Evolutionary conservation across 2,888 invertebrate genomes (phyloP).

Genomic region (Anthoptus insignis): DNA sequence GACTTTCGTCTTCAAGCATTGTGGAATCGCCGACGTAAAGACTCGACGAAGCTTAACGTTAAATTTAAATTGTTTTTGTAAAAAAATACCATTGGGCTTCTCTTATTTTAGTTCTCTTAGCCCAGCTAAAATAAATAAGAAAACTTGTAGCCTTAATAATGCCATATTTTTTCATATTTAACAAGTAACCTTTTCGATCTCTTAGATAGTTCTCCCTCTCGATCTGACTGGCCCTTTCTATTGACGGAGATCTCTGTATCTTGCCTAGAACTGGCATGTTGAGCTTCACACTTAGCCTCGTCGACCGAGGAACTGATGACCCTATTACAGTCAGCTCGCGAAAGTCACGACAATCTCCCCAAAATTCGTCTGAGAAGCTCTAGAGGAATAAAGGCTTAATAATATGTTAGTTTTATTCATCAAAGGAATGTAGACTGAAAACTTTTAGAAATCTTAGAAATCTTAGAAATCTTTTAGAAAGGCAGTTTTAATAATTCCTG

Average conservation of each 20-base stretch:
- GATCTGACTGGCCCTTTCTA: constrained; percentile 67
- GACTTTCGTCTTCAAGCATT: too few relatives aligned
- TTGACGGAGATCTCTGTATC: constrained; percentile 67
- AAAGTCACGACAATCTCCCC: constrained; percentile 57
- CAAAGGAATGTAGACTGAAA: too few relatives aligned
- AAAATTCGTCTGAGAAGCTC: constrained; percentile 64
- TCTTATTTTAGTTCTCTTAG: too few relatives aligned
- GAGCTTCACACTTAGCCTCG: constrained; percentile 60
- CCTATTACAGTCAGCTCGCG: constrained; percentile 62
- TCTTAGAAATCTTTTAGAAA: too few relatives aligned
- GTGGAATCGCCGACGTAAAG: too few relatives aligned
- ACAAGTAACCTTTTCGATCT: constrained; percentile 69
- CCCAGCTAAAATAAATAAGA: neutral
- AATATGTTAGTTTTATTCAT: neutral
- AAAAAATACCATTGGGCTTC: too few relatives aligned
- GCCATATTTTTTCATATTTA: neutral
- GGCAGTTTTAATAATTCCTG: too few relatives aligned
- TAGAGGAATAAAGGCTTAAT: constrained; percentile 37
- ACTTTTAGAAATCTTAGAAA: too few relatives aligned
- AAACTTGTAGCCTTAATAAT: too few relatives aligned
- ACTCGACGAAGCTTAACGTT: too few relatives aligned
- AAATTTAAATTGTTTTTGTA: too few relatives aligned
- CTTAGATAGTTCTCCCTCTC: constrained; percentile 72
- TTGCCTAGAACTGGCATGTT: constrained; percentile 62
- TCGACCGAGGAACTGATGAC: constrained; percentile 58